Evolutionary conservation across 2,797 vertebrate species (phyloP), one percentile per base, ranked within the genome.

Genomic region (Bryconaethiops microstoma): DNA sequence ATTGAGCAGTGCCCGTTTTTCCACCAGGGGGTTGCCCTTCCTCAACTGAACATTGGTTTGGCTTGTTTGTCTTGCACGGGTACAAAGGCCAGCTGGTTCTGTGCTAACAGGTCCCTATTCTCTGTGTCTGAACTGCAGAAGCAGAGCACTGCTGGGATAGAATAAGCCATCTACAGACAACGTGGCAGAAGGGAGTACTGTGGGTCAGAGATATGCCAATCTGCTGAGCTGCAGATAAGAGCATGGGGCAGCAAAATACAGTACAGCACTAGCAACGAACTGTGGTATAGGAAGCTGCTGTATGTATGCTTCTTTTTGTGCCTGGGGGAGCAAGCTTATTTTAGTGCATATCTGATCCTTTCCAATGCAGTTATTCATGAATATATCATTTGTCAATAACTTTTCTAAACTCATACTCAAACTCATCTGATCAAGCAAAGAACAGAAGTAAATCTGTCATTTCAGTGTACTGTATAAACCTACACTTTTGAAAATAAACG

Each of bases 161-260:
- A 54, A 71, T 40, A 62, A 35, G 77, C 40, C 40, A 57, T 75
- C 23, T 45, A 60, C 57, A 60, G 52, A 68, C 21, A 39, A 39
- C 17, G 54, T 3, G 39, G 67, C 87, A 80, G 74, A 83, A 87
- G 83, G 74, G 79, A 77, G 82, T 88, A 88, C 85, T 85, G 80
- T 83, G 82, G 88, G 87, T 83, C 25, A 55, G 75, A 88, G 82
- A 54, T 84, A 86, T 71, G 79, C 74, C 77, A 81, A 55, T 7
- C 35, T 55, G 52, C 39, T 13, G 40, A 45, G 52, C 76, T 69
- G 52, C 5, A 50, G 48, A 54, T 52, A 71, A 54, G 10, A 52
- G 48, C 14, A n/a, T 17, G 48, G 48, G 40, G 52, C 39, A 57
- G 35, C 29, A 42, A 64, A 40, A 77, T 23, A 57, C 52, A 45